phyloP scores from a whole-genome alignment of 2,113 vertebrate species.

The Oreochromis spilurus region DNA sequence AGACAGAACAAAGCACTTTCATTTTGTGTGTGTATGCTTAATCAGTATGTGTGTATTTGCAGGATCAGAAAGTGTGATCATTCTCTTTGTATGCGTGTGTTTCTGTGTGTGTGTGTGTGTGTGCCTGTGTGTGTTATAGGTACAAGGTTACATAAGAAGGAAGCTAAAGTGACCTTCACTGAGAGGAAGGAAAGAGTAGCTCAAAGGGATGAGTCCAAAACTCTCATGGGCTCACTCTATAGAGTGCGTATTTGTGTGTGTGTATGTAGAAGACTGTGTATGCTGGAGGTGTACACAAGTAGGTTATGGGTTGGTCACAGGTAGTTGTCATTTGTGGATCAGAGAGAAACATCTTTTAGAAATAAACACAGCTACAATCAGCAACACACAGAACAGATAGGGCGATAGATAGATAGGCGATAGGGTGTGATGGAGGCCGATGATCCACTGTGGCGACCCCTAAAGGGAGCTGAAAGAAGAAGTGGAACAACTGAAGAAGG shows the following conservation, averaged over 20 bases:
- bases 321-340: not conserved
- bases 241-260: not conserved
- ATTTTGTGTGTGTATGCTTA: not conserved
- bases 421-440: not conserved
- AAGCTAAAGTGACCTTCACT: not conserved
- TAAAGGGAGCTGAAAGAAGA: not conserved
- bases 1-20: slow-evolving; percentile 48
- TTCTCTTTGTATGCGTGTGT: not conserved
- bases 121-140: not conserved
- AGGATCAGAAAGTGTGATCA: not conserved
- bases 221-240: not conserved
- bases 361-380: not conserved
- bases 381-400: not conserved
- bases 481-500: not conserved
- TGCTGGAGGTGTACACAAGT: not conserved
- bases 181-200: not conserved
- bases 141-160: not conserved
- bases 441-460: not conserved
- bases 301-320: not conserved
- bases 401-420: not conserved
- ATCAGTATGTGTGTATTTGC: not conserved
- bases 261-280: not conserved
- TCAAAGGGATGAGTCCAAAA: not conserved
- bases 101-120: not conserved
- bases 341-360: not conserved